These are phyloP conservation scores for Clinocottus analis DNA, from an alignment of 2,113 vertebrate genomes.

Conservation along the genomic window DNA sequence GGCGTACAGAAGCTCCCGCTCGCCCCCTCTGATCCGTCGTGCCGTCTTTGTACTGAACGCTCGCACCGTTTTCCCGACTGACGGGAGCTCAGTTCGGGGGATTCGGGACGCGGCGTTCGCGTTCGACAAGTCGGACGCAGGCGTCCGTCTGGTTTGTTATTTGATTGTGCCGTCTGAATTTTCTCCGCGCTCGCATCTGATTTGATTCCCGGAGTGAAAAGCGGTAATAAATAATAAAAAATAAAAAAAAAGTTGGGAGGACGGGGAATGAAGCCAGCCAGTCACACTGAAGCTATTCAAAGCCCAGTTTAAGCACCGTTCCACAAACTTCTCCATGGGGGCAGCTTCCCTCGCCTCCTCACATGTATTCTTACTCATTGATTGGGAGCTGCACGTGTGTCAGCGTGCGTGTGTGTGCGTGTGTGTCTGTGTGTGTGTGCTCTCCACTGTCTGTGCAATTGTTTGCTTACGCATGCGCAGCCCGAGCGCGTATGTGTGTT, in stretches of 20 bases:
- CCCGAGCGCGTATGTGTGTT: conserved; percentile 50
- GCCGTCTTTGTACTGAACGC: background rate
- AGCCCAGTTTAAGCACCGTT: conserved; percentile 24
- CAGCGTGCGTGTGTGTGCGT: conserved; percentile 23
- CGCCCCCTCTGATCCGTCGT: background rate
- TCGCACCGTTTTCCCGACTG: background rate
- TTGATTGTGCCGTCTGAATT: background rate
- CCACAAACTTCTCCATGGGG: conserved; percentile 39
- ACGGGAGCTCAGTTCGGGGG: background rate
- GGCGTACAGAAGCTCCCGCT: background rate
- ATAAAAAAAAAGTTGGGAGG: conserved; percentile 8
- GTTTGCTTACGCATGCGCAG: conserved; percentile 52
- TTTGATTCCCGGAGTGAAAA: background rate
- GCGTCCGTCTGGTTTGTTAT: background rate
- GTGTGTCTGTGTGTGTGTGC: conserved; percentile 35
- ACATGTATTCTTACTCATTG: background rate
- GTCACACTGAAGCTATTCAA: conserved; percentile 31
- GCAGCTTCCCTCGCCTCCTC: no score
- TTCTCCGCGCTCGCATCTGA: background rate
- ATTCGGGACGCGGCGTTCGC: background rate
- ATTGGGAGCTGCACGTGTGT: conserved; percentile 21
- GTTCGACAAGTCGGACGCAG: background rate
- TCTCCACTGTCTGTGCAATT: conserved; percentile 31
- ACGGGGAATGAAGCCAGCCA: background rate
- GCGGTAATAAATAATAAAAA: background rate